Percentiles rank a stretch among this genome's conserved stretches.
Evolutionary conservation across 2,113 vertebrate genomes (phyloP).

Genomic region (Varanus komodoensis): DNA sequence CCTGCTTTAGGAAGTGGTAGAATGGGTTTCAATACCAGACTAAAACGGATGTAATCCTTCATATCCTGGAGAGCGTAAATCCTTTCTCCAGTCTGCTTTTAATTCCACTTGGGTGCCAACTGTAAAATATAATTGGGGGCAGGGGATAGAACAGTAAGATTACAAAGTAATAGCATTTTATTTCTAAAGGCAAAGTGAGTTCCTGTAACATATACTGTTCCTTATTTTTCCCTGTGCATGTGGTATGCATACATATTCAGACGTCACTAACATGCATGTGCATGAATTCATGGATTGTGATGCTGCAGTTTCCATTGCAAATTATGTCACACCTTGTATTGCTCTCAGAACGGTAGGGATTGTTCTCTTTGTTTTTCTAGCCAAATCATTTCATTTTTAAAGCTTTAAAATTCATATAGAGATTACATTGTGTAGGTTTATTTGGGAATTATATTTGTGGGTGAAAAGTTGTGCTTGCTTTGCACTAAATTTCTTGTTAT

Average conservation of each 20-base stretch:
- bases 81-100: constrained; percentile 17
- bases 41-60: constrained; percentile 27
- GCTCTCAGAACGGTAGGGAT: constrained; percentile 61
- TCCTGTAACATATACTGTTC: constrained; percentile 55
- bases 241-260: constrained; percentile 61
- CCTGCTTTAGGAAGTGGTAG: constrained; percentile 33
- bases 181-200: constrained; percentile 40
- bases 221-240: constrained; percentile 73
- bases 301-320: constrained; percentile 65
- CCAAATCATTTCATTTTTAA: constrained; percentile 39
- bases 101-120: constrained; percentile 33
- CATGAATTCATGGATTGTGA: constrained; percentile 71
- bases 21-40: constrained; percentile 27
- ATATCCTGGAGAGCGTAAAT: constrained; percentile 31
- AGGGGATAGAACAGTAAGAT: constrained; percentile 14
- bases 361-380: constrained; percentile 56
- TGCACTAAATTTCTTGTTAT: constrained; percentile 33
- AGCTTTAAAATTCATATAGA: constrained; percentile 33
- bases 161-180: constrained; percentile 28
- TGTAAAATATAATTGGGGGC: constrained; percentile 39
- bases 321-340: constrained; percentile 70
- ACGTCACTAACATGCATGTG: constrained; percentile 75
- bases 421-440: constrained; percentile 33
- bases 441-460: constrained; percentile 41
- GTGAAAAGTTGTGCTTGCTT: constrained; percentile 38